Percentiles rank a stretch among this genome's conserved stretches.
Conservation (phyloP, 2,888 invertebrate species). For the Watsonalla cultraria region DNA sequence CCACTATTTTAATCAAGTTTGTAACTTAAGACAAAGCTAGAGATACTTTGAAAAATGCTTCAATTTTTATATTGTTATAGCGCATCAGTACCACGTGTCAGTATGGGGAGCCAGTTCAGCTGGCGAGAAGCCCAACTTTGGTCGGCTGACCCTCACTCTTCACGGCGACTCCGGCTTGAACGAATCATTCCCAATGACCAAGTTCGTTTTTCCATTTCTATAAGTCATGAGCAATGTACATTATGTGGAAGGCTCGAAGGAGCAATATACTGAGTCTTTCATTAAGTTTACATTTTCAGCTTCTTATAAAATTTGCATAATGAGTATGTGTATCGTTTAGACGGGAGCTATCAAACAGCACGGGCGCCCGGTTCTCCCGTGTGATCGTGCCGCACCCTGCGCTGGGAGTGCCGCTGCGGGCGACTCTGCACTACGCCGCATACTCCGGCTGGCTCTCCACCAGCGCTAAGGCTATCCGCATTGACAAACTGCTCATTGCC, state of each 20-base stretch:
- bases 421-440: conserved; percentile 89
- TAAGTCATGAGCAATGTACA: too few species aligned
- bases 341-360: conserved; percentile 86
- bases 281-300: background rate
- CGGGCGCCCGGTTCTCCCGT: conserved; percentile 86
- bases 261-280: background rate
- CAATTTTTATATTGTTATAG: conserved; percentile 51
- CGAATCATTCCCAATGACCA: conserved; percentile 93
- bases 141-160: conserved; percentile 87
- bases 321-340: conserved; percentile 48
- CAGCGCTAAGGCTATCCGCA: conserved; percentile 87
- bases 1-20: too few species aligned
- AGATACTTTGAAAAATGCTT: too few species aligned
- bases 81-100: conserved; percentile 92
- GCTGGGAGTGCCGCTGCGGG: conserved; percentile 84
- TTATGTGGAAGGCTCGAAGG: background rate
- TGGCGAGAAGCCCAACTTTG: conserved; percentile 82
- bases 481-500: conserved; percentile 89
- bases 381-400: conserved; percentile 94
- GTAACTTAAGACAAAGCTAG: too few species aligned
- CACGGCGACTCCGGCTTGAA: conserved; percentile 90
- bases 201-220: conserved; percentile 68
- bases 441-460: conserved; percentile 95
- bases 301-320: background rate
- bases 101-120: conserved; percentile 83